A percentile compares a stretch with the other conserved stretches of the same genome.
These are phyloP conservation scores for Protonibea diacanthus DNA, from an alignment of 2,797 vertebrate species.

Conservation along the genomic window DNA sequence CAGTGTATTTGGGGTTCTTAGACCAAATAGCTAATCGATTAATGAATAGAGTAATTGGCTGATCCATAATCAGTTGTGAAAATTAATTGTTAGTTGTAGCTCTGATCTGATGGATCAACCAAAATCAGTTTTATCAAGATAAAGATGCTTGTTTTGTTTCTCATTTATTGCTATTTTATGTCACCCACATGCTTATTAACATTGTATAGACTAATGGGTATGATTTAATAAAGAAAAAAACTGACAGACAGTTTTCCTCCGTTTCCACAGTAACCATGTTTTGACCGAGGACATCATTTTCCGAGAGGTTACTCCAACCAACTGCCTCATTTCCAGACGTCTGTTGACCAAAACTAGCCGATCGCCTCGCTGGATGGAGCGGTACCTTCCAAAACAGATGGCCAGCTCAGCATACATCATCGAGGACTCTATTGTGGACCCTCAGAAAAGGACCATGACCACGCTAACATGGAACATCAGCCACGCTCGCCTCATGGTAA, in stretches of 20 bases:
- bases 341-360: conserved; percentile 98
- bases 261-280: conserved; percentile 91
- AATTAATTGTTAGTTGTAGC: neutral
- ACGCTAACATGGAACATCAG: conserved; percentile 98
- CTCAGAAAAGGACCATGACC: conserved; percentile 93
- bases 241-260: neutral
- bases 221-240: neutral
- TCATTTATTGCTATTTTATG: neutral
- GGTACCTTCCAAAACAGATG: conserved; percentile 93
- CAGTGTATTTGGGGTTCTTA: too few relatives aligned
- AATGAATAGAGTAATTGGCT: neutral
- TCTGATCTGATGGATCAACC: neutral
- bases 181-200: too few relatives aligned
- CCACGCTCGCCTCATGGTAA: conserved; percentile 94
- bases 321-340: conserved; percentile 94
- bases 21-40: neutral
- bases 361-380: conserved; percentile 94
- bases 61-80: neutral
- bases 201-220: neutral
- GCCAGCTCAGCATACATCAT: conserved; percentile 95
- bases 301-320: conserved; percentile 93
- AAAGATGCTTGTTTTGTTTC: neutral
- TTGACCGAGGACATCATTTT: conserved; percentile 96
- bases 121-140: neutral
- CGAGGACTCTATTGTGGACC: conserved; percentile 97